phyloP scores from a whole-genome alignment of 2,113 vertebrate species.

The Oceanodroma tethys region DNA sequence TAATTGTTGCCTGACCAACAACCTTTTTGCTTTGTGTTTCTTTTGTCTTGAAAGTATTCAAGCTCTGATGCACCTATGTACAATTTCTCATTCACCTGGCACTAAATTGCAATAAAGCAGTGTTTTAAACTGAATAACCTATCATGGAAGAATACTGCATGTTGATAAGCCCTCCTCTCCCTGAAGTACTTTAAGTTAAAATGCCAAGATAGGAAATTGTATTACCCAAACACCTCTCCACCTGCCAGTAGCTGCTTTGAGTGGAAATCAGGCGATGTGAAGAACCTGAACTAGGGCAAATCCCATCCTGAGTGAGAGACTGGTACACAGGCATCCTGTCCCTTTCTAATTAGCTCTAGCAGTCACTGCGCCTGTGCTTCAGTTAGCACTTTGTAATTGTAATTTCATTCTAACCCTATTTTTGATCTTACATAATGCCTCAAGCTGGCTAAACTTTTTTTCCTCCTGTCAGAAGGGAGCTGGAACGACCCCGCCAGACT shows the following conservation, averaged over 20 bases:
- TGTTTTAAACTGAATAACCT: background rate
- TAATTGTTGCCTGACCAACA: background rate
- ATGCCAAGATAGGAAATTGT: background rate
- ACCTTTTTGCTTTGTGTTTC: background rate
- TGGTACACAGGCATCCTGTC: background rate
- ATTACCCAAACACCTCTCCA: background rate
- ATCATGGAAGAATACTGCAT: background rate
- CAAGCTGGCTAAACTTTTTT: background rate
- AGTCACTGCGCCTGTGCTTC: background rate
- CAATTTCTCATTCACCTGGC: background rate
- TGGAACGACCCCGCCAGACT: background rate
- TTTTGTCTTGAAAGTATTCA: background rate
- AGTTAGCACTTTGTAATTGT: slow-evolving; percentile 17
- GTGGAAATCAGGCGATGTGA: background rate
- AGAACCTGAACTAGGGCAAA: background rate
- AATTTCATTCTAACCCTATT: slow-evolving; percentile 16
- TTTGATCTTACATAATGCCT: background rate
- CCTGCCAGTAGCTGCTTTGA: background rate
- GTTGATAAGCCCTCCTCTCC: background rate
- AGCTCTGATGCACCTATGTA: background rate
- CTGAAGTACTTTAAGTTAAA: background rate
- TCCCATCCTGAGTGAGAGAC: background rate
- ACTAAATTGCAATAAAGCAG: background rate
- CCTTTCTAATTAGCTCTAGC: background rate
- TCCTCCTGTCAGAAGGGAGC: background rate